phyloP scores from a whole-genome alignment of 64 coral and sea anemone genomes.

The Pocillopora verrucosa region DNA sequence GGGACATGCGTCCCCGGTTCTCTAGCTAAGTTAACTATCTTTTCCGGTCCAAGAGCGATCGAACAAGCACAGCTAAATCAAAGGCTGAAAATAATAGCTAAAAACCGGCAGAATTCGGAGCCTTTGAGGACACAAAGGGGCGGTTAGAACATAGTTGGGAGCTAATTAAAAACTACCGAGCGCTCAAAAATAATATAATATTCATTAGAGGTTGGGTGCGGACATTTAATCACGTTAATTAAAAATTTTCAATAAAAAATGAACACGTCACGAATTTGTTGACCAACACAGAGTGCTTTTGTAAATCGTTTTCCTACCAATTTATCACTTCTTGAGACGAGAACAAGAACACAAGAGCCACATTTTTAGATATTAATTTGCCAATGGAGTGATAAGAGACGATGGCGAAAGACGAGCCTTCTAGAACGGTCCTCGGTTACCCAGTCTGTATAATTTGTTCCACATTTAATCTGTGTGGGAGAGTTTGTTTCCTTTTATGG shows the following conservation, averaged over 20 bases:
- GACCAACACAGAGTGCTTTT: background rate
- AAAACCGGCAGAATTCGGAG: background rate
- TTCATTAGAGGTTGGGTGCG: background rate
- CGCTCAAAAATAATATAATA: background rate
- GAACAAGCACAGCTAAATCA: background rate
- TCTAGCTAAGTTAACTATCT: background rate
- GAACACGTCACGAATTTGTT: background rate
- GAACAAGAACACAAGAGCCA: no score
- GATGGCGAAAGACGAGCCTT: background rate
- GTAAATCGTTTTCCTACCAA: background rate
- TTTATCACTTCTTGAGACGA: no score
- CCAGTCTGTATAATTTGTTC: background rate
- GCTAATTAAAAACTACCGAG: background rate
- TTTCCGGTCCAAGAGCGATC: background rate
- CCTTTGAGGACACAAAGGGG: background rate
- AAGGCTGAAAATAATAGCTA: background rate
- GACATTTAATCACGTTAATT: background rate
- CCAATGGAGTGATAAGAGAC: no score
- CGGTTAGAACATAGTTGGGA: background rate
- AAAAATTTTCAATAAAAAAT: background rate
- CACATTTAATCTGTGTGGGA: background rate
- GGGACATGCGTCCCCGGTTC: background rate
- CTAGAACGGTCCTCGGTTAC: background rate
- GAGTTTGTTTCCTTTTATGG: background rate
- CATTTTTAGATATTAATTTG: no score